Conservation (phyloP, 2,888 invertebrate genomes). For the Standfussiana lucernea region DNA sequence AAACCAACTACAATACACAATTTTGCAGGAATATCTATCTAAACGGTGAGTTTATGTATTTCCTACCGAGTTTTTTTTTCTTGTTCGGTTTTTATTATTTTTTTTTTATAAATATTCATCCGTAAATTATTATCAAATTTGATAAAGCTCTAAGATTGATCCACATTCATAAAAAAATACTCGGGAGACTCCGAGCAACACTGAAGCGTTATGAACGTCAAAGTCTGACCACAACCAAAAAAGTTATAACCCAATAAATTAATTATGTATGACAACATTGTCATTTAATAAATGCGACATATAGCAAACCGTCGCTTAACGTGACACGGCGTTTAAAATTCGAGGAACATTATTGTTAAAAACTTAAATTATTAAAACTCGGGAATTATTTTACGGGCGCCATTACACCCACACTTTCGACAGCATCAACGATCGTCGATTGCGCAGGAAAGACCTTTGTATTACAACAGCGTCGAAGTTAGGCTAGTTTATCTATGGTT, state of each 20-base stretch:
- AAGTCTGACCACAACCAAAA: conserved; percentile 55
- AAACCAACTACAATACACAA: conserved; percentile 83
- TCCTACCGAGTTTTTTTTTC: conserved; percentile 74
- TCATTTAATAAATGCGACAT: conserved; percentile 61
- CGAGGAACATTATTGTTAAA: conserved; percentile 71
- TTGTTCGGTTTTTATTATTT: conserved; percentile 70
- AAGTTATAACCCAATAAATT: conserved; percentile 51
- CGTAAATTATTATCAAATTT: conserved; percentile 91
- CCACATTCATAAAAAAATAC: conserved; percentile 88
- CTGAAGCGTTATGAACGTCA: conserved; percentile 71
- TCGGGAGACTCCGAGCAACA: conserved; percentile 67
- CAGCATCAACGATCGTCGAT: neutral
- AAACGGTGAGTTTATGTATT: conserved; percentile 84
- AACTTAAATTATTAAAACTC: conserved; percentile 60
- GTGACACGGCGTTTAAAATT: conserved; percentile 60
- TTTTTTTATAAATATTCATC: conserved; percentile 86
- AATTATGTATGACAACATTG: conserved; percentile 34
- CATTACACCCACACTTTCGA: conserved; percentile 14
- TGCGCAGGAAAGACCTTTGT: neutral
- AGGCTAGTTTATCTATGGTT: neutral
- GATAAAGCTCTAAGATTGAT: conserved; percentile 91
- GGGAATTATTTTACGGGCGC: conserved; percentile 57
- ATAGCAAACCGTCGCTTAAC: conserved; percentile 46
- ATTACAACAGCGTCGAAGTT: neutral
- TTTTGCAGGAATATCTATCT: conserved; percentile 85